These are phyloP conservation scores for Papilio machaon DNA, from an alignment of 1,140 invertebrate genomes.

Conservation along the genomic window DNA sequence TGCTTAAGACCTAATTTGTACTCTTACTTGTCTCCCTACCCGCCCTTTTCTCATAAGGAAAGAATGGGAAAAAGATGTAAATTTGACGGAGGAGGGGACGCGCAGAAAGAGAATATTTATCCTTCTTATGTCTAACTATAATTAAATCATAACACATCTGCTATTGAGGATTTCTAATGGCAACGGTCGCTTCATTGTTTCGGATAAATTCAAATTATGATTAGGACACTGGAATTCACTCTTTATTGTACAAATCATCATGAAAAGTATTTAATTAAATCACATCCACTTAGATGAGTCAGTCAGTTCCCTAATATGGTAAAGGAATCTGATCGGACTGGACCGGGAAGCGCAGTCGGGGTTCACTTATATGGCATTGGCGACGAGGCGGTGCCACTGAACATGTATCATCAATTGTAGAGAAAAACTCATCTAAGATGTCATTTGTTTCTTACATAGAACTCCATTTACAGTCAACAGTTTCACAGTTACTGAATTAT, in stretches of 20 bases:
- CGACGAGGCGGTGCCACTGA: constrained; percentile 7
- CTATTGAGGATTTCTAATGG: too few species aligned
- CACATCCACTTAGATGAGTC: constrained; percentile 2
- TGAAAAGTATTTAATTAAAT: neutral
- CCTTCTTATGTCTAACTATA: too few species aligned
- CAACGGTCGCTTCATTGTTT: too few species aligned
- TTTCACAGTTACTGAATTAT: neutral
- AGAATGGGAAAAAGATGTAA: too few species aligned
- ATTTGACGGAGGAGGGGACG: too few species aligned
- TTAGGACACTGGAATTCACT: neutral
- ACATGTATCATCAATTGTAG: constrained; percentile 13
- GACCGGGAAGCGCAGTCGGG: constrained; percentile 1
- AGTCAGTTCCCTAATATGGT: neutral
- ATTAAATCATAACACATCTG: too few species aligned
- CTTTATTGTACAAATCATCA: neutral
- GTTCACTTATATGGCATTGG: neutral
- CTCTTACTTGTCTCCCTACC: too few species aligned
- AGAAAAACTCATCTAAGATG: constrained; percentile 12
- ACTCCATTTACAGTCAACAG: neutral
- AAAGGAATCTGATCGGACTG: constrained; percentile 13
- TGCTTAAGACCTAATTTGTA: too few species aligned
- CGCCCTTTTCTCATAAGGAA: too few species aligned
- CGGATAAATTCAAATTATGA: too few species aligned
- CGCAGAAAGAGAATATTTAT: too few species aligned
- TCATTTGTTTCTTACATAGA: neutral